Base-by-base conservation (phyloP, 2,888 invertebrate species). In the Volucella inanis region DNA sequence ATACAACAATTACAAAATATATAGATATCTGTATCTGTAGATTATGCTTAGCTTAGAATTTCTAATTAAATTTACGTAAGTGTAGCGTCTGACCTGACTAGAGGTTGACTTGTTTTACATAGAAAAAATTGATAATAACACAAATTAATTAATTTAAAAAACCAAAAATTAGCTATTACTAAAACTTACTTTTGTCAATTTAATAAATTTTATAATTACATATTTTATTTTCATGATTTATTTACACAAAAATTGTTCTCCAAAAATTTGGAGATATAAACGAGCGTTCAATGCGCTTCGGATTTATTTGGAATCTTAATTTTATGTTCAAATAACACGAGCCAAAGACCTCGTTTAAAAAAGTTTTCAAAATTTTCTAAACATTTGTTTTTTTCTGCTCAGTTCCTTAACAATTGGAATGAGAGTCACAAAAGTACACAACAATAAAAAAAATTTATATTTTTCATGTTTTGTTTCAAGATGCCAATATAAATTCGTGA, bases 1-100 rank as follows among this genome's bases (percentile, higher is more conserved):
- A 31, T 57, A 84, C 70, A 74, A 84, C 83, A 87, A 38, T 77
- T 84, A 87, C 41, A 80, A 80, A 87, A 84, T 41, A 47, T 11
- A 50, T 39, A 45, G 31, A 31, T 31, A 4, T 31, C 6, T 31
- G 31, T 31, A 31, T 31, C 31, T 50, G 14, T 77, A 72, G 61
- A 77, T 61, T 61, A 72, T 68, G 47, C 38, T 78, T 70, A 77
- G 49, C 39, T 78, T 83, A 78, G 10, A 43, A 22, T 70, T 50
- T 62, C 18, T 45, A 52, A 39, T 57, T 68, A 10, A 39, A 39
- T 78, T 75, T 75, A 49, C 68, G 45, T 45, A 77, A 71, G 45
- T 81, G 47, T 45, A 68, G 43, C 39, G 67, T 72, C 79, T 57
- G 52, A 50, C 75, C 64, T 76, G 62, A 71, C 76, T 67, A 81